Conservation (phyloP, 1,140 invertebrate genomes). For the Mercenaria mercenaria region DNA sequence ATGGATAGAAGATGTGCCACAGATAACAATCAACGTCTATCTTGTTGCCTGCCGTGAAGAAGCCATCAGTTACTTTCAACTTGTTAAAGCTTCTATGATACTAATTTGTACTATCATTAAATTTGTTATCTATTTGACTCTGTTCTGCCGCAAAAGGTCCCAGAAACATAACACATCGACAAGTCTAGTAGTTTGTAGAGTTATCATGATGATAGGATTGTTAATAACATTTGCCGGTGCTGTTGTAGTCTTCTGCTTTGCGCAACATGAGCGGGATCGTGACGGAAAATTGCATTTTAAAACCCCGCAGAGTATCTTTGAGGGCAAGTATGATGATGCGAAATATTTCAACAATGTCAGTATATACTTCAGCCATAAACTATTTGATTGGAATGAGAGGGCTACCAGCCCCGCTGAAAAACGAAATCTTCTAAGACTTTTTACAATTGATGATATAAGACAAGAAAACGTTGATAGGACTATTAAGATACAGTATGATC, state of each 20-base stretch:
- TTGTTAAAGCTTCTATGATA: constrained; percentile 77
- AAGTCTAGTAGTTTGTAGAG: constrained; percentile 69
- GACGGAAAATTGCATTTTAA: constrained; percentile 75
- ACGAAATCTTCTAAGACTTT: constrained; percentile 70
- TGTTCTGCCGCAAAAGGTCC: constrained; percentile 74
- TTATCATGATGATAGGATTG: constrained; percentile 77
- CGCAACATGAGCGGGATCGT: constrained; percentile 70
- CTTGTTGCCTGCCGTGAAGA: constrained; percentile 80
- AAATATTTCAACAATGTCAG: constrained; percentile 78
- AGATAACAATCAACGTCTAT: constrained; percentile 76
- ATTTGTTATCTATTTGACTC: constrained; percentile 70
- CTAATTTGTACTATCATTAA: constrained; percentile 74
- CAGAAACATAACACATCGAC: constrained; percentile 47
- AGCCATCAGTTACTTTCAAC: constrained; percentile 80
- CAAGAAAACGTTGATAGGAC: constrained; percentile 50
- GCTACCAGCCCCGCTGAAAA: neutral
- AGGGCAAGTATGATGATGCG: constrained; percentile 77
- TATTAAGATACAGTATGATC: constrained; percentile 68
- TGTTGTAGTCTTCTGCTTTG: constrained; percentile 75
- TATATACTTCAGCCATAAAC: constrained; percentile 73
- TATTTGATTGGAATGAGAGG: constrained; percentile 58
- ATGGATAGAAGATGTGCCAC: constrained; percentile 80
- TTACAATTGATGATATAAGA: constrained; percentile 71
- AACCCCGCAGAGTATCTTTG: constrained; percentile 72
- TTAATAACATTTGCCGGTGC: constrained; percentile 71